These are phyloP conservation scores for Oxycera nigricornis DNA, from an alignment of 2,888 invertebrate genomes.

Conservation along the genomic window DNA sequence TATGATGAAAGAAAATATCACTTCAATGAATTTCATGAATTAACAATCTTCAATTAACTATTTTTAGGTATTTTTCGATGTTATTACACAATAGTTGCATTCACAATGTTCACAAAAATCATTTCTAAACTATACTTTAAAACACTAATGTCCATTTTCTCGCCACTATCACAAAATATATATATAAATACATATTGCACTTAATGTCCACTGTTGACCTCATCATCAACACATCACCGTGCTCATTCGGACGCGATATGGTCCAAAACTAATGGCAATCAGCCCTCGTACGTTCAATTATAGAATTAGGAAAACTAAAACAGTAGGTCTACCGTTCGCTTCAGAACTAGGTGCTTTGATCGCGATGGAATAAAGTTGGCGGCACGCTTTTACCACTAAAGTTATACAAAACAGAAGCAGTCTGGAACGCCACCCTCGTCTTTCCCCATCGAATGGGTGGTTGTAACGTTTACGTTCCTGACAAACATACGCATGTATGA, in stretches of 20 bases:
- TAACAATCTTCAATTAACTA: too few relatives aligned
- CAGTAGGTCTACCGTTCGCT: not conserved
- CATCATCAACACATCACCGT: not conserved
- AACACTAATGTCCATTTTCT: too few relatives aligned
- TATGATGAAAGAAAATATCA: too few relatives aligned
- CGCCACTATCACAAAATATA: too few relatives aligned
- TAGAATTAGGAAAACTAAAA: not conserved
- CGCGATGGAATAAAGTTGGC: constrained; percentile 1
- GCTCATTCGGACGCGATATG: constrained; percentile 5
- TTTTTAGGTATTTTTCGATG: too few relatives aligned
- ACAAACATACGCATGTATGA: not conserved
- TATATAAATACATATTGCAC: constrained; percentile 5
- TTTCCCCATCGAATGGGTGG: not conserved
- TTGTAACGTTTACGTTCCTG: not conserved
- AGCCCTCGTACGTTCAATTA: not conserved
- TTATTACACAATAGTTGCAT: too few relatives aligned
- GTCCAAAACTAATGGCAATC: not conserved
- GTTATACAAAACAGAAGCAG: constrained; percentile 11
- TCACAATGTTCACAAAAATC: too few relatives aligned
- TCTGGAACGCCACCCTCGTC: not conserved
- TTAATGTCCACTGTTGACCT: constrained; percentile 12
- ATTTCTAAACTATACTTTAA: too few relatives aligned
- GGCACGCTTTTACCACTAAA: constrained; percentile 22
- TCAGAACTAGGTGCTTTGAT: not conserved
- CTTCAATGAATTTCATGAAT: too few relatives aligned